A percentile compares a stretch with the other conserved stretches of the same genome.
Conservation (phyloP, 2,888 invertebrate genomes). For the Matsumyia berberina region DNA sequence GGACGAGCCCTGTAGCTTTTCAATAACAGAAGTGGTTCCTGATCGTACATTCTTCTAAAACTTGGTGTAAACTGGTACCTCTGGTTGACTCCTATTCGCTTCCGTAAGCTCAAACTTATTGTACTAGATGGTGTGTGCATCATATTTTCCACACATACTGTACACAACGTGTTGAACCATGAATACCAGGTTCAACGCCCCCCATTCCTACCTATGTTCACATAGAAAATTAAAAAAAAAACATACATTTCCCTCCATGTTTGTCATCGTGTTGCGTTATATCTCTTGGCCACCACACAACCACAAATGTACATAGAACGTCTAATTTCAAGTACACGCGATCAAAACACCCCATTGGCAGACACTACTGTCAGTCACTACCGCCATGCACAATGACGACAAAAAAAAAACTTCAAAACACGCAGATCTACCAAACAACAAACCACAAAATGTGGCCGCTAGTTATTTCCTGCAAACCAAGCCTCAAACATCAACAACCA, state of each 20-base stretch:
- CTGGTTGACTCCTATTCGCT: too few relatives aligned
- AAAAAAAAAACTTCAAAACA: constrained; percentile 55
- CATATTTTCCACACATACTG: constrained; percentile 26
- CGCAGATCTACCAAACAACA: constrained; percentile 69
- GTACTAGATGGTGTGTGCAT: too few relatives aligned
- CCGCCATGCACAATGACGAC: constrained; percentile 19
- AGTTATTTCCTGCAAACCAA: constrained; percentile 47
- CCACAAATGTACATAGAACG: constrained; percentile 7
- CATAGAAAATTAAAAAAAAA: background rate
- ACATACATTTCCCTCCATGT: constrained; percentile 18
- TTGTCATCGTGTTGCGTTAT: constrained; percentile 24
- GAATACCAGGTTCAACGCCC: background rate
- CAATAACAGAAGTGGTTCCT: too few relatives aligned
- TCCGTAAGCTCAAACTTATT: too few relatives aligned
- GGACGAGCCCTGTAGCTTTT: too few relatives aligned
- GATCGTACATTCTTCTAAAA: too few relatives aligned
- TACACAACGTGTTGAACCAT: background rate
- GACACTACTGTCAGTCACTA: constrained; percentile 27
- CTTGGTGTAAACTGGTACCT: too few relatives aligned
- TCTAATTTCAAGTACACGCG: constrained; percentile 67
- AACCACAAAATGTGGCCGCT: constrained; percentile 68
- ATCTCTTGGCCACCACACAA: constrained; percentile 18
- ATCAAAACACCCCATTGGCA: constrained; percentile 64
- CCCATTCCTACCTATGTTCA: background rate
- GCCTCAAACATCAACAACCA: constrained; percentile 61